These are phyloP conservation scores for Globia sparganii DNA, from an alignment of 2,888 invertebrate genomes.

Conservation along the genomic window DNA sequence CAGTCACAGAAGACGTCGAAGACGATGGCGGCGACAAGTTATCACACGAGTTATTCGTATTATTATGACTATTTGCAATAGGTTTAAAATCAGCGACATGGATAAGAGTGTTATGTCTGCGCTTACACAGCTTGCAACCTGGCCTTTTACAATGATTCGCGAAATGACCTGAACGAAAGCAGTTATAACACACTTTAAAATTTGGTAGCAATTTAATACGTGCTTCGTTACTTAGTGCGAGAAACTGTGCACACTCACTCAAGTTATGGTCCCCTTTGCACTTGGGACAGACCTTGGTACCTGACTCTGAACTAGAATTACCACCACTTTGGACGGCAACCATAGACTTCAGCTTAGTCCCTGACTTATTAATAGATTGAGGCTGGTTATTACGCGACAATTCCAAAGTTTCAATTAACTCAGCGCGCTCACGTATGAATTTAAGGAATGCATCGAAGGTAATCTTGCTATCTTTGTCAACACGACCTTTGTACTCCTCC, in stretches of 20 bases:
- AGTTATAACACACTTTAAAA: neutral
- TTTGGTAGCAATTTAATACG: no score
- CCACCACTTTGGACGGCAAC: slow-evolving; percentile 5
- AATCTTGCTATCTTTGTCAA: neutral
- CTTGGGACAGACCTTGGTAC: slow-evolving; percentile 4
- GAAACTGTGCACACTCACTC: neutral
- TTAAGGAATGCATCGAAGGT: slow-evolving; percentile 1
- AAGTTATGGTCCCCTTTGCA: slow-evolving; percentile 4
- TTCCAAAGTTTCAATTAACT: slow-evolving; percentile 7
- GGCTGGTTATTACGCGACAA: neutral
- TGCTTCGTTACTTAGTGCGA: slow-evolving; percentile 7
- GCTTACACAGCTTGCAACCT: no score
- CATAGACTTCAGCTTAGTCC: slow-evolving; percentile 10
- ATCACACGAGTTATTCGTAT: no score
- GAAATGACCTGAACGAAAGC: neutral
- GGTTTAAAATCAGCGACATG: no score
- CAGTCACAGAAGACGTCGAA: no score
- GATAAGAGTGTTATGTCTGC: no score
- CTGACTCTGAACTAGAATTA: neutral
- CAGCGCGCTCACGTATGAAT: neutral
- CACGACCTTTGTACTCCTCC: slow-evolving; percentile 8
- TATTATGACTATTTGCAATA: no score
- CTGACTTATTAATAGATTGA: slow-evolving; percentile 2
- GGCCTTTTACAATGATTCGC: no score
- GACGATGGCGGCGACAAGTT: no score